Base-by-base conservation (phyloP, 2,113 vertebrate genomes). In the Prunella fulvescens region DNA sequence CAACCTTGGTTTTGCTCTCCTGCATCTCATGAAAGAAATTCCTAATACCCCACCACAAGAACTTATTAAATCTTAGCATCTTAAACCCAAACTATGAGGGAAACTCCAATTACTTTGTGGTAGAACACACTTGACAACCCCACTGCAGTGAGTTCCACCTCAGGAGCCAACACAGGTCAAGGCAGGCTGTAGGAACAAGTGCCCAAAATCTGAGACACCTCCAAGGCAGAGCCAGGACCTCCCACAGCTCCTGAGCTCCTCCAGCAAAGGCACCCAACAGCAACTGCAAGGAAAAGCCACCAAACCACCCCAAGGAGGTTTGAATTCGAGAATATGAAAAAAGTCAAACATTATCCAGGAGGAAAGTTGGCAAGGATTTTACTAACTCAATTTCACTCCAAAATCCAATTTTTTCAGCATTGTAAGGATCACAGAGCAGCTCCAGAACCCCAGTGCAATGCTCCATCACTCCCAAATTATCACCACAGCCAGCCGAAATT, bases 251-350 rank as follows among this genome's bases (percentile, higher is more conserved):
- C 86, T 29, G 45, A 65, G 69, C 60, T 64, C 24, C 72, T 39
- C 45, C 47, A 76, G n/a, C 3, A 6, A 65, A 88, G 37, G 56
- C 10, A 11, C 0, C 1, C 72, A 23, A 2, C 0, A 2, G 58
- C 33, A 42, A 6, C 2, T 26, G 22, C 45, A 83, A 44, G 64
- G 60, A 50, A 73, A 91, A 71, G 39, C 42, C 57, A 62, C 33
- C 0, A 1, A n/a, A 26, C 29, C 33, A 50, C 51, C 23, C 35
- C 56, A 37, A 62, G 28, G 50, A 84, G 23, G 45, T 33, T 1
- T 33, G 39, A 53, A 62, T 37, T 65, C 44, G 56, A 61, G 60
- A 74, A 71, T 3, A 47, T 3, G 8, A 23, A 85, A 64, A 15
- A n/a, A 40, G 31, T 42, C 62, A 81, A 33, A 56, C 4, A 5